Evolutionary conservation across 1,140 invertebrate species (phyloP).

Genomic region (Lepidotrigona ventralis): DNA sequence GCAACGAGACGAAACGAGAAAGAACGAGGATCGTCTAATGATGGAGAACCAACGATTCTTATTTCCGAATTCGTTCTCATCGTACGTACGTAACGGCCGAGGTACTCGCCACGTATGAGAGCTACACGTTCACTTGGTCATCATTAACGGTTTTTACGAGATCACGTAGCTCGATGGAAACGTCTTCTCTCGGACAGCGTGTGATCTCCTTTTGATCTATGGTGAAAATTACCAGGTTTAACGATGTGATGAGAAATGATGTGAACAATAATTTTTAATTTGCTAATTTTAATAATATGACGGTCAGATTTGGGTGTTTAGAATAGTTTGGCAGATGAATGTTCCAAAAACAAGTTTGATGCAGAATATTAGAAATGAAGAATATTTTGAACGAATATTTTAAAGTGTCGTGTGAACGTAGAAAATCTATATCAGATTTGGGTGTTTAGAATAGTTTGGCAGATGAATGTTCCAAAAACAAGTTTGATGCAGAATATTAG

Average conservation of each 20-base stretch:
- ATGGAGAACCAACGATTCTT: conserved; percentile 24
- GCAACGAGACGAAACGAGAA: conserved; percentile 38
- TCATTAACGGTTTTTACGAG: conserved; percentile 77
- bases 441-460: too few relatives aligned
- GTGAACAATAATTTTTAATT: neutral
- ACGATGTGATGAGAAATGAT: neutral
- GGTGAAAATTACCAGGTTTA: conserved; percentile 61
- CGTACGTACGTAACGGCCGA: neutral
- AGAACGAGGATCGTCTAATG: conserved; percentile 35
- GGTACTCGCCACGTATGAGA: neutral
- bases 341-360: too few relatives aligned
- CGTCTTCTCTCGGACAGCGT: conserved; percentile 27
- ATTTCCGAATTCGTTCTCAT: neutral
- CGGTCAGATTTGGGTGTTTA: neutral
- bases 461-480: too few relatives aligned
- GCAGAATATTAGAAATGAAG: neutral
- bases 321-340: neutral
- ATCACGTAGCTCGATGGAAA: conserved; percentile 67
- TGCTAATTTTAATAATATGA: neutral
- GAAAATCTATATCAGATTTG: too few relatives aligned
- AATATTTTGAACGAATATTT: neutral
- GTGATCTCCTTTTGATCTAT: conserved; percentile 62
- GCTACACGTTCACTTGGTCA: conserved; percentile 17
- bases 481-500: neutral
- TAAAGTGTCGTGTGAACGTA: too few relatives aligned